Evolutionary conservation across 2,888 invertebrate species (phyloP), one percentile per base, ranked within the genome.

Genomic region (Chesias legatella): DNA sequence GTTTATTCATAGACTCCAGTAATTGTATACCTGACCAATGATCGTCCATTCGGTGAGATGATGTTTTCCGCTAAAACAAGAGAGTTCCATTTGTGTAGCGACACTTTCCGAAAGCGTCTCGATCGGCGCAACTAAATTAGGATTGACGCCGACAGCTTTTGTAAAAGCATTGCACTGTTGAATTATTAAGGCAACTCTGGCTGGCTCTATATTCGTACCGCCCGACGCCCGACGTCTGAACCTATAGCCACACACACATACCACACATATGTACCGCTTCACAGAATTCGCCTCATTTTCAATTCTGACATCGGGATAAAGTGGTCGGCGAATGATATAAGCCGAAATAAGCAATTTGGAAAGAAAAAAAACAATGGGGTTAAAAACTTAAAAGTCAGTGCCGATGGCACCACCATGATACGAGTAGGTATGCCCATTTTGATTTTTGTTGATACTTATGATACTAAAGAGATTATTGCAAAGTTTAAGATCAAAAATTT

Each of bases 131-230:
- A 72, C 78, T 72, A 88, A 86, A 88, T 88, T 81, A 88, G 79
- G 83, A 88, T 81, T 86, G 86, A 86, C 86, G 84, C 54, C 71
- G 85, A 88, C 86, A 88, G 83, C 81, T 83, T 86, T 84, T 86
- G 86, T 88, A 86, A 88, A 86, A 88, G 86, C 86, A 88, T 88
- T 86, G 86, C 86, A 83, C 76, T 85, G 86, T 85, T 88, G 84
- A 88, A 88, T 88, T 86, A 86, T 88, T 85, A 84, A 86, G 82
- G 78, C 73, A 72, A 70, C 80, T 79, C 79, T 57, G 82, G 66
- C 73, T 78, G 75, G 73, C 66, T 70, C 81, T 86, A 86, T 85
- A 84, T 84, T 69, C 72, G 86, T 79, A 76, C 76, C 59, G 65
- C 63, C 67, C 63, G 66, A 66, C 67, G 59, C 65, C 64, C 70